A percentile compares a stretch with the other conserved stretches of the same genome.
Conservation (phyloP, 2,113 vertebrate genomes). For the Suricata suricatta region DNA sequence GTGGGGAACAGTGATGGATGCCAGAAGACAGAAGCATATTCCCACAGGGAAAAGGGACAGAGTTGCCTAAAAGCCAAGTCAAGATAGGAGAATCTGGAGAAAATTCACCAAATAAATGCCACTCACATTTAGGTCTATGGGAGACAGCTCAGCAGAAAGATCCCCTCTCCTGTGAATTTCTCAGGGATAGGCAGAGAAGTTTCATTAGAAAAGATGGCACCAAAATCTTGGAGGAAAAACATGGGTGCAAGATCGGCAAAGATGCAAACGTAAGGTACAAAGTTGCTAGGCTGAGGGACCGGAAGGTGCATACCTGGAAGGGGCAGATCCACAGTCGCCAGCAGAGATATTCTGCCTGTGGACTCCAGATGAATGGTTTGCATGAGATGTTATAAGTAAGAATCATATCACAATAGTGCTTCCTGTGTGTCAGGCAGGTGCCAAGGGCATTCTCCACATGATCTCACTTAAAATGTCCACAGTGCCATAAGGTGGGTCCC, state of each 20-base stretch:
- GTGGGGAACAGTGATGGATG: neutral
- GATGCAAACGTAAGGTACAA: neutral
- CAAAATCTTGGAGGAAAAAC: neutral
- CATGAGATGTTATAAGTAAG: neutral
- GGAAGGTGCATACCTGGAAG: neutral
- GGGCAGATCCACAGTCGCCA: rapidly evolving
- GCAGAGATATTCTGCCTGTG: neutral
- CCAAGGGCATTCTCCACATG: neutral
- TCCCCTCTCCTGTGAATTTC: neutral
- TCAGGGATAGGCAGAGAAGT: neutral
- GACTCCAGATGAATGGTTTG: neutral
- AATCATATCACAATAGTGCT: neutral
- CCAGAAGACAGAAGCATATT: neutral
- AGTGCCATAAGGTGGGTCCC: neutral
- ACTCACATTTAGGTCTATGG: neutral
- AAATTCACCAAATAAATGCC: neutral
- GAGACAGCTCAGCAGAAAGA: neutral
- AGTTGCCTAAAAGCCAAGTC: neutral
- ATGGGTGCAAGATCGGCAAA: neutral
- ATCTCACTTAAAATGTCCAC: neutral
- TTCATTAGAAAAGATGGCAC: neutral
- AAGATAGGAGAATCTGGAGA: neutral
- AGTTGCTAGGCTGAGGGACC: neutral
- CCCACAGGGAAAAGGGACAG: neutral
- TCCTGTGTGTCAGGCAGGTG: neutral